phyloP scores from a whole-genome alignment of 2,888 invertebrate genomes.

The Hirtodrosophila alboralis region DNA sequence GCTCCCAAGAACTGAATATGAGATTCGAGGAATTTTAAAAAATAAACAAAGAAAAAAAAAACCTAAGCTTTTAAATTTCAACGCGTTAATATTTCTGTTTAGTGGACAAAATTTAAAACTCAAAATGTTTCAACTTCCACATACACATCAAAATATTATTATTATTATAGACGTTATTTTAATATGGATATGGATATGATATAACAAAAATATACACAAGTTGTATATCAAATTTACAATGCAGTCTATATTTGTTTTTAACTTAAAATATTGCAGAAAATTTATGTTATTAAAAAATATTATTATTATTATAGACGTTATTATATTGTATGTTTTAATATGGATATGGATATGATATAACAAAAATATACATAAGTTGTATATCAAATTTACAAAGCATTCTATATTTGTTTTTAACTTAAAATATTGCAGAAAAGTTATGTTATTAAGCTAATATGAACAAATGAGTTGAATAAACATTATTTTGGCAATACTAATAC shows the following conservation, averaged over 20 bases:
- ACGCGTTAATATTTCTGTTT: slow-evolving; percentile 33
- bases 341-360: slow-evolving; percentile 1
- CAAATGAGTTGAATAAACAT: too few relatives aligned
- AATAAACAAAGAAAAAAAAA: slow-evolving; percentile 6
- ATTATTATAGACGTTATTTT: neutral
- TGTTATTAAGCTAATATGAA: too few relatives aligned
- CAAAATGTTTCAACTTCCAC: slow-evolving; percentile 4
- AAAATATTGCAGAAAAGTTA: too few relatives aligned
- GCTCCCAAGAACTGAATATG: slow-evolving; percentile 40
- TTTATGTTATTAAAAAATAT: too few relatives aligned
- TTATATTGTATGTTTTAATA: too few relatives aligned
- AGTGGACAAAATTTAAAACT: slow-evolving; percentile 21
- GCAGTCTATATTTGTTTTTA: too few relatives aligned
- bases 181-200: neutral
- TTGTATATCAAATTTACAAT: too few relatives aligned
- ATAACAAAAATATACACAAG: neutral
- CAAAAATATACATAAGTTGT: too few relatives aligned
- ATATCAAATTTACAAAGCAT: too few relatives aligned
- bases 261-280: too few relatives aligned
- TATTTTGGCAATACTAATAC: too few relatives aligned
- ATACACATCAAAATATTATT: neutral
- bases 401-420: too few relatives aligned
- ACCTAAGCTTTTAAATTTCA: slow-evolving; percentile 25
- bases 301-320: neutral
- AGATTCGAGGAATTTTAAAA: slow-evolving; percentile 46